Evolutionary conservation across 2,888 invertebrate species (phyloP).

Genomic region (Drosophila percnosoma): DNA sequence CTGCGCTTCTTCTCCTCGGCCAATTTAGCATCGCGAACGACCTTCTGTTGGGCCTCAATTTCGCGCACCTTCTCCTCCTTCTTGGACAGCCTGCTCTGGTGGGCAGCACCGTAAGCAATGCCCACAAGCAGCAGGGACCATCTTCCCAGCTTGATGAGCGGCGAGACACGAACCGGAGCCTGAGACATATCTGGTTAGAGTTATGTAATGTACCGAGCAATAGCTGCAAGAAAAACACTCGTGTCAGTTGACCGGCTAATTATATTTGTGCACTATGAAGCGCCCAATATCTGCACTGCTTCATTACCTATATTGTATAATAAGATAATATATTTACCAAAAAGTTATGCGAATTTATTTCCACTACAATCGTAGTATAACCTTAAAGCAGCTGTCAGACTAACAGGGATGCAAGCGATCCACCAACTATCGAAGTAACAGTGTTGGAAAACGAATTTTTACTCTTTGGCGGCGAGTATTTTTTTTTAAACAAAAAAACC

Average conservation of each 20-base stretch:
- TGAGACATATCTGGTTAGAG: constrained; percentile 80
- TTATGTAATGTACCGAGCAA: constrained; percentile 79
- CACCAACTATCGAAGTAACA: constrained; percentile 10
- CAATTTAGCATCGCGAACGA: constrained; percentile 89
- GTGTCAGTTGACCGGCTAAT: constrained; percentile 11
- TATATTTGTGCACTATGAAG: background rate
- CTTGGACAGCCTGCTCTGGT: constrained; percentile 89
- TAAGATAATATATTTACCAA: constrained; percentile 58
- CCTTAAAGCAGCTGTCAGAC: constrained; percentile 78
- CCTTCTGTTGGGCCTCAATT: constrained; percentile 89
- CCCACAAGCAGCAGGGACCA: constrained; percentile 92
- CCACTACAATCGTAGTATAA: constrained; percentile 59
- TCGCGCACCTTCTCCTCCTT: constrained; percentile 88
- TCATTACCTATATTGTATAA: constrained; percentile 4
- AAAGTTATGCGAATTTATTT: constrained; percentile 49
- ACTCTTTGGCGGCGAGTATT: background rate
- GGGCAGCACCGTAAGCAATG: constrained; percentile 90
- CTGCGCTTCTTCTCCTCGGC: constrained; percentile 89
- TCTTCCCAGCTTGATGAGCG: constrained; percentile 92
- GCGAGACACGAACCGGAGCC: constrained; percentile 91
- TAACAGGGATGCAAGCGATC: constrained; percentile 51
- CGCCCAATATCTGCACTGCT: too few relatives aligned
- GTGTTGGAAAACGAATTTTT: constrained; percentile 29
- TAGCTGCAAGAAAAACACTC: constrained; percentile 50
- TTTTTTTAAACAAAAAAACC: background rate